phyloP scores from a whole-genome alignment of 2,113 vertebrate genomes.

The Cettia cetti region DNA sequence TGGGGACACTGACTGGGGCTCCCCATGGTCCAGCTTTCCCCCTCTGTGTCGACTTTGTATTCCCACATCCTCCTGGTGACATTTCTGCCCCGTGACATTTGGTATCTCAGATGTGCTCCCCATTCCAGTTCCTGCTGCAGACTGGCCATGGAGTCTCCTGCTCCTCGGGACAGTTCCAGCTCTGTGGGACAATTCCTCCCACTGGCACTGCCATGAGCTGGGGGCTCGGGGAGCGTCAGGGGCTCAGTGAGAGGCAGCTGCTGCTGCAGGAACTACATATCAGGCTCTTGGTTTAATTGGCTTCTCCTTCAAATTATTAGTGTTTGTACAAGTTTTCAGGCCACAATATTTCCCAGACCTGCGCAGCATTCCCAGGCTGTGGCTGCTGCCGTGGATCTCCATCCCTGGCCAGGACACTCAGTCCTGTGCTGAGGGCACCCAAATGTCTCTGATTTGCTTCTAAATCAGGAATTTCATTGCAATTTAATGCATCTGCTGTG shows the following conservation, averaged over 20 bases:
- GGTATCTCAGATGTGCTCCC: not conserved
- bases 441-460: not conserved
- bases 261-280: accelerated
- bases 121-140: not conserved
- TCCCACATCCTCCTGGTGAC: not conserved
- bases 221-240: accelerated
- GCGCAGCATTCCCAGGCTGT: accelerated
- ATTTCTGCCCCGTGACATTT: not conserved
- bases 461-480: not conserved
- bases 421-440: not conserved
- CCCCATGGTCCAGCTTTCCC: not conserved
- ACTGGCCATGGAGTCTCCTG: not conserved
- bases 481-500: not conserved
- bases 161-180: not conserved
- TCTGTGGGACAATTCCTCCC: not conserved
- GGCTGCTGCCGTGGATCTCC: accelerated
- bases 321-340: not conserved
- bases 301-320: not conserved
- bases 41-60: not conserved
- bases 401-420: not conserved
- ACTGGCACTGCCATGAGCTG: accelerated
- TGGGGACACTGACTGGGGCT: not conserved
- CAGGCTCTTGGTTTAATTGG: not conserved
- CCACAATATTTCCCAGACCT: accelerated
- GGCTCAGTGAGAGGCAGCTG: not conserved